Percentiles rank a stretch among this genome's conserved stretches.
Evolutionary conservation across 2,888 invertebrate genomes (phyloP).

Genomic region (Agrotis clavis): DNA sequence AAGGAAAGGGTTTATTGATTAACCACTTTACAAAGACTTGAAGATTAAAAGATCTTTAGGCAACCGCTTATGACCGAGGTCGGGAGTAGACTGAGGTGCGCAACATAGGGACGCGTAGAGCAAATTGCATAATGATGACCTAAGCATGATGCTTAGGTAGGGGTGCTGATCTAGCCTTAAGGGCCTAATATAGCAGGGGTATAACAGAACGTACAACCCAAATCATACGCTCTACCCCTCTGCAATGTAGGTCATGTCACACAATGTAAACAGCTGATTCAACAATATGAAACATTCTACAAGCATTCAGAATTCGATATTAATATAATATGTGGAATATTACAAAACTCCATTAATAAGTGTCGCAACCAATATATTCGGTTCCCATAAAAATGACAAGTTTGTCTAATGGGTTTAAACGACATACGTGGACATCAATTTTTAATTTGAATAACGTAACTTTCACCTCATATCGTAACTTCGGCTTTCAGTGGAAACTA

Average conservation of each 20-base stretch:
- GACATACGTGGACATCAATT: constrained; percentile 49
- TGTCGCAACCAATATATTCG: constrained; percentile 44
- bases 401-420: constrained; percentile 50
- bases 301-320: constrained; percentile 14
- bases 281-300: constrained; percentile 16
- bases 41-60: no score
- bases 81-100: no score
- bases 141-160: no score
- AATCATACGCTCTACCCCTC: constrained; percentile 33
- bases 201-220: constrained; percentile 22
- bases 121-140: no score
- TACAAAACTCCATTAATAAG: constrained; percentile 33
- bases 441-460: constrained; percentile 63
- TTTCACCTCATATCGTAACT: constrained; percentile 58
- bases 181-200: no score
- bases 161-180: no score
- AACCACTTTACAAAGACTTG: no score
- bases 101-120: no score
- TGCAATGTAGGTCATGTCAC: constrained; percentile 42
- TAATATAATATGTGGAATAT: constrained; percentile 4
- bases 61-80: no score
- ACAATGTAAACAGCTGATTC: constrained; percentile 36
- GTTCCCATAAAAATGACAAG: constrained; percentile 61
- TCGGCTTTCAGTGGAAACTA: constrained; percentile 56
- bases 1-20: no score